These are phyloP conservation scores for Myodes glareolus DNA, from an alignment of 2,113 vertebrate genomes.

Conservation along the genomic window DNA sequence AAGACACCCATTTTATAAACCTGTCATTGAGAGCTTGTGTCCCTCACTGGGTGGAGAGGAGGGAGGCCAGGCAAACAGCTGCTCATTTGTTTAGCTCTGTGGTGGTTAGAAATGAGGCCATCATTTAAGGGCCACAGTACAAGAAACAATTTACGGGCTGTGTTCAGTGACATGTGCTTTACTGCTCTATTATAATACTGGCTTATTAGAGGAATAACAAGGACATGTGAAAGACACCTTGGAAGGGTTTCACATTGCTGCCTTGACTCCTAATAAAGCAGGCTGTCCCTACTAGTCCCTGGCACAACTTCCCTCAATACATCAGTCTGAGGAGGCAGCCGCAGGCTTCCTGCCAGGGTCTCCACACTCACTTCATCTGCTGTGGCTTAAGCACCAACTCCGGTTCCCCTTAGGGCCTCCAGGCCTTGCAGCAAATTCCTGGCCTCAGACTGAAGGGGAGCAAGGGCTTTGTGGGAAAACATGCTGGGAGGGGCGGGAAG, in stretches of 20 bases:
- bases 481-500: accelerated
- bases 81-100: conserved; percentile 5
- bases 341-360: conserved; percentile 20
- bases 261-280: conserved; percentile 26
- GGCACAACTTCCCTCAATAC: conserved; percentile 50
- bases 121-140: conserved; percentile 1
- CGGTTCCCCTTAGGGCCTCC: background rate
- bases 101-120: conserved; percentile 24
- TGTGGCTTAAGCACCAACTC: background rate
- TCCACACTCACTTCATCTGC: conserved; percentile 8
- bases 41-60: background rate
- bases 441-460: conserved; percentile 2
- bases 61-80: background rate
- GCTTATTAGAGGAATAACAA: conserved; percentile 64
- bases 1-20: background rate
- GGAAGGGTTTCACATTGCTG: conserved; percentile 45
- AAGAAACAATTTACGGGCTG: conserved; percentile 55
- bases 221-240: conserved; percentile 69
- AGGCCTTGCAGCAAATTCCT: background rate
- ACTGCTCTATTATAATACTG: conserved; percentile 43
- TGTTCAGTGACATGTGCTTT: background rate
- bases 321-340: conserved; percentile 34
- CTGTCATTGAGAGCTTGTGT: background rate
- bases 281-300: conserved; percentile 28
- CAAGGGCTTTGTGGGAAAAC: background rate